Evolutionary conservation across 2,113 vertebrate species (phyloP).

Genomic region (Copsychus sechellarum): DNA sequence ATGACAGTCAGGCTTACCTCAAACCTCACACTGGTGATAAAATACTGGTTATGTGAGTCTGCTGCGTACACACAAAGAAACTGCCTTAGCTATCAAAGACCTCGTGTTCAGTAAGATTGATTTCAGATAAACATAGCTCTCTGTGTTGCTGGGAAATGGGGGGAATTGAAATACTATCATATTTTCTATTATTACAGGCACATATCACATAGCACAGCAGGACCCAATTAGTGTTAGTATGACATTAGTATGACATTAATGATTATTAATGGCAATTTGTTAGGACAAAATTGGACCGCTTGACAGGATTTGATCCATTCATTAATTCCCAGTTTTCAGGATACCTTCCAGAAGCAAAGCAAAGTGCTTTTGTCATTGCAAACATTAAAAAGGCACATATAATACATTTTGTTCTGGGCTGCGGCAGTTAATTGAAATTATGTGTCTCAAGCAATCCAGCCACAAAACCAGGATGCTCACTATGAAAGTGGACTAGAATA

Average conservation of each 20-base stretch:
- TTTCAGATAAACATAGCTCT: background rate
- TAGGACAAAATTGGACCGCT: background rate
- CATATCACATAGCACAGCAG: background rate
- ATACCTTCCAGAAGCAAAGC: background rate
- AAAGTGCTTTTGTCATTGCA: background rate
- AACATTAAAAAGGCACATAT: background rate
- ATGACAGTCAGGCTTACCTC: background rate
- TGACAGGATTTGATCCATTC: background rate
- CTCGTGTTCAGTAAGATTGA: background rate
- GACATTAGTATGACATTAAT: background rate
- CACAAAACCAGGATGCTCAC: background rate
- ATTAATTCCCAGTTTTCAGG: background rate
- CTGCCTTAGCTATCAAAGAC: background rate
- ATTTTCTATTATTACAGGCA: background rate
- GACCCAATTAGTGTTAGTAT: background rate
- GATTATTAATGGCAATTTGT: background rate
- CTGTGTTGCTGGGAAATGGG: background rate
- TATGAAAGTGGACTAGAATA: background rate
- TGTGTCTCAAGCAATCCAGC: background rate
- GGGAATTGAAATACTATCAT: background rate
- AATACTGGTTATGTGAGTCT: background rate
- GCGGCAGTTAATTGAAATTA: background rate
- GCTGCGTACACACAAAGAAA: rapidly evolving
- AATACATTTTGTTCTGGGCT: background rate
- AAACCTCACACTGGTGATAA: background rate